Evolutionary conservation across 2,888 invertebrate species (phyloP).

Genomic region (Drosophila limbata): DNA sequence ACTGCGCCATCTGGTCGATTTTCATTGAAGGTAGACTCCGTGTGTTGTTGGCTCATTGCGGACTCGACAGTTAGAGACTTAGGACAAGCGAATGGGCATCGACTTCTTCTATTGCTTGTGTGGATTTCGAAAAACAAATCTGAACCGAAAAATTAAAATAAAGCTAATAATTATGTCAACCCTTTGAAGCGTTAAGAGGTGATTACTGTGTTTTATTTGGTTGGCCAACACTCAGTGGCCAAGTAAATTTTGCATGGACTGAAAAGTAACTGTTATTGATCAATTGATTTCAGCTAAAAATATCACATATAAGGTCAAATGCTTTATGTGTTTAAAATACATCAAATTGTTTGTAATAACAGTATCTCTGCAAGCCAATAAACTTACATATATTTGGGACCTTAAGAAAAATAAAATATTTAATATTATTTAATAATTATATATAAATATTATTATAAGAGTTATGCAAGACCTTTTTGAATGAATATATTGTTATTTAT

Average conservation of each 20-base stretch:
- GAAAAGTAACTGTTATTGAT: too few species aligned
- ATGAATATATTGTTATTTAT: too few species aligned
- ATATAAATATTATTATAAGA: too few species aligned
- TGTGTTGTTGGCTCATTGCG: constrained; percentile 4
- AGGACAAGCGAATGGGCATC: constrained; percentile 4
- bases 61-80: neutral
- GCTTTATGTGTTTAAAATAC: too few species aligned
- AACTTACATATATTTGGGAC: too few species aligned
- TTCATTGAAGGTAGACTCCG: neutral
- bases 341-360: too few species aligned
- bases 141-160: constrained; percentile 10
- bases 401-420: too few species aligned
- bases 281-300: too few species aligned
- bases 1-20: constrained; percentile 13
- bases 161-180: neutral
- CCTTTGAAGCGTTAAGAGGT: neutral
- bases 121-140: constrained; percentile 17
- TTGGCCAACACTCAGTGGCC: neutral
- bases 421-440: too few species aligned
- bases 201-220: constrained; percentile 14
- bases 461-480: too few species aligned
- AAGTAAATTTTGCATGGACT: neutral
- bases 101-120: constrained; percentile 18
- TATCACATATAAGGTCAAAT: too few species aligned
- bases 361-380: too few species aligned